Percentiles rank a stretch among this genome's conserved stretches.
Evolutionary conservation across 2,113 vertebrate genomes (phyloP).

Genomic region (Petromus typicus): DNA sequence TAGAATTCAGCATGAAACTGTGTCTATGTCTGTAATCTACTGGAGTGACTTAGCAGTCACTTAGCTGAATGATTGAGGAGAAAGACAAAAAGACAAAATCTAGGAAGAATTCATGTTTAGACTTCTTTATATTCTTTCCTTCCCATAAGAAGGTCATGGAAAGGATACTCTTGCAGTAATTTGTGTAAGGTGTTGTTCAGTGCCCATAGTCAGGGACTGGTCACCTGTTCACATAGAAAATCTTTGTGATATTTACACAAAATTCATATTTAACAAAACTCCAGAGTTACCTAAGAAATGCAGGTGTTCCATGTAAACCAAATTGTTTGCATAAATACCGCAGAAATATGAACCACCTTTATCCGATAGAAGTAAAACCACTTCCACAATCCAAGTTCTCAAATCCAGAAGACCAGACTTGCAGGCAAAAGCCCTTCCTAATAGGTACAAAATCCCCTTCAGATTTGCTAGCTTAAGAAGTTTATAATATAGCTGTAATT

Average conservation of each 20-base stretch:
- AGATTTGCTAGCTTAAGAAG: not conserved
- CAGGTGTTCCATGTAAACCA: not conserved
- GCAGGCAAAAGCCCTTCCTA: not conserved
- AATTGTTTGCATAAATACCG: not conserved
- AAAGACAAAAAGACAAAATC: not conserved
- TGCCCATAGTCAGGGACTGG: not conserved
- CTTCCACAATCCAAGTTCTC: not conserved
- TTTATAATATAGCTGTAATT: not conserved
- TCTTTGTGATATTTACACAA: no score
- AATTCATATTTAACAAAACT: not conserved
- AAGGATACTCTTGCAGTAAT: not conserved
- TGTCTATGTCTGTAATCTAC: not conserved
- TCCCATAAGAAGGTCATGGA: not conserved
- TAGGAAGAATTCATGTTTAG: not conserved
- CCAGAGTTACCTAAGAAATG: not conserved
- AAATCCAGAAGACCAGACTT: not conserved
- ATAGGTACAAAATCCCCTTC: not conserved
- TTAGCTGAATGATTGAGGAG: not conserved
- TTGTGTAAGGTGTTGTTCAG: not conserved
- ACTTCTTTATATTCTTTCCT: not conserved
- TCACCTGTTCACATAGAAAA: not conserved
- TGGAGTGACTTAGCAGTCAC: not conserved
- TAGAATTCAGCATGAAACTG: not conserved
- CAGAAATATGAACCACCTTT: not conserved
- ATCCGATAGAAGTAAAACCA: not conserved